A percentile compares a stretch with the other conserved stretches of the same genome.
Conservation (phyloP, 2,888 invertebrate species). For the Phanerotoma sp. region DNA sequence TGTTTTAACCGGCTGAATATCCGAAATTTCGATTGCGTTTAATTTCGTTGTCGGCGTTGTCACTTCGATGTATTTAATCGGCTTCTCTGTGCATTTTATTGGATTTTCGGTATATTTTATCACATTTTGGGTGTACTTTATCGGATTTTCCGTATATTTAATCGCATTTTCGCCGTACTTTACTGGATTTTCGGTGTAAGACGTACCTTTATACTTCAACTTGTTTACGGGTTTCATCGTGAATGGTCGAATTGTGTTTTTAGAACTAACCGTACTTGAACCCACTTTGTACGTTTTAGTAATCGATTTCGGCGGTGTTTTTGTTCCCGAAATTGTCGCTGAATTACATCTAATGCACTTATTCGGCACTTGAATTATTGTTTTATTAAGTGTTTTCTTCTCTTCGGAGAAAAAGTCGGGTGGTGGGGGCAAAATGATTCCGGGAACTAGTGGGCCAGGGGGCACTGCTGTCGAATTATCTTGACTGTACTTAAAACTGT, state of each 20-base stretch:
- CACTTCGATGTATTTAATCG: too few relatives aligned
- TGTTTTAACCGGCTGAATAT: slow-evolving; percentile 36
- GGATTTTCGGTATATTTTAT: too few relatives aligned
- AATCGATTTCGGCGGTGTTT: slow-evolving; percentile 40
- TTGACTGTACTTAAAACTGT: slow-evolving; percentile 80
- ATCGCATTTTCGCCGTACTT: slow-evolving; percentile 37
- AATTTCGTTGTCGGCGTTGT: slow-evolving; percentile 37
- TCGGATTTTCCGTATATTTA: slow-evolving; percentile 22
- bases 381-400: slow-evolving; percentile 53
- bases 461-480: slow-evolving; percentile 76
- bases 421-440: slow-evolving; percentile 84
- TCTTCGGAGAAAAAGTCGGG: slow-evolving; percentile 80
- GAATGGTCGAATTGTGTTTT: slow-evolving; percentile 16
- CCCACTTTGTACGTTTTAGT: slow-evolving; percentile 40
- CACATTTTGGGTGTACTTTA: too few relatives aligned
- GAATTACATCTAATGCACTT: slow-evolving; percentile 46
- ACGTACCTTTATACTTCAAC: slow-evolving; percentile 48
- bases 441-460: slow-evolving; percentile 84
- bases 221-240: slow-evolving; percentile 29
- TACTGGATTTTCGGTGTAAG: slow-evolving; percentile 37
- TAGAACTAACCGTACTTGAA: slow-evolving; percentile 7
- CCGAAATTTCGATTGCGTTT: slow-evolving; percentile 35
- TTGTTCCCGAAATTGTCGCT: slow-evolving; percentile 33
- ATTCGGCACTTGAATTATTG: too few relatives aligned
- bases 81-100: slow-evolving; percentile 26